These are phyloP conservation scores for Cephalopholis sonnerati DNA, from an alignment of 2,113 vertebrate genomes.

Conservation along the genomic window DNA sequence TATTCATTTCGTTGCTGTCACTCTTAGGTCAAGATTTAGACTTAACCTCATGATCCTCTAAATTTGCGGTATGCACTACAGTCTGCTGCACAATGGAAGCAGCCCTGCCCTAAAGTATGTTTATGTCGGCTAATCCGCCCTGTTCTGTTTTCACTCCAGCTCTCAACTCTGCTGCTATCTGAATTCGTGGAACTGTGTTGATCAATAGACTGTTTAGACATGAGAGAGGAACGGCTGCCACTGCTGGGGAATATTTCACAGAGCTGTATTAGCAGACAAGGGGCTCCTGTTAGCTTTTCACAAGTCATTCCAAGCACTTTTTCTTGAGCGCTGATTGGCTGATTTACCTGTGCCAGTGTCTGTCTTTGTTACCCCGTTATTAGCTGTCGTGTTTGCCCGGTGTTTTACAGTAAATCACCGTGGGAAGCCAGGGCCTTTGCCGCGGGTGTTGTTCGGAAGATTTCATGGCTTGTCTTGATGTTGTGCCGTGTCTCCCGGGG, in stretches of 20 bases:
- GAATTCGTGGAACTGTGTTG: slow-evolving; percentile 48
- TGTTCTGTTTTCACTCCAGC: slow-evolving; percentile 54
- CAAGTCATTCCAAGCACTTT: slow-evolving; percentile 69
- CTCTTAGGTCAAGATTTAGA: slow-evolving; percentile 45
- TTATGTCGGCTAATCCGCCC: slow-evolving; percentile 55
- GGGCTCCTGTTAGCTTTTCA: slow-evolving; percentile 78
- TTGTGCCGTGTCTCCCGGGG: slow-evolving; percentile 75
- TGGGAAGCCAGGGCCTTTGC: slow-evolving; percentile 82
- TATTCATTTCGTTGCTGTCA: slow-evolving; percentile 17
- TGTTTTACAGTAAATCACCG: slow-evolving; percentile 85
- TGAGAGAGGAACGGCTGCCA: slow-evolving; percentile 29
- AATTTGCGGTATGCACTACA: slow-evolving; percentile 27
- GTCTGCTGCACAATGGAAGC: slow-evolving; percentile 27
- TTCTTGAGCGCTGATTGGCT: slow-evolving; percentile 66
- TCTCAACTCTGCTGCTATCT: slow-evolving; percentile 30
- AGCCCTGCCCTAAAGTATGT: slow-evolving; percentile 35
- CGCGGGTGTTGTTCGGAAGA: slow-evolving; percentile 74
- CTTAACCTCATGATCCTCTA: slow-evolving; percentile 46
- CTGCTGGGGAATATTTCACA: slow-evolving; percentile 68
- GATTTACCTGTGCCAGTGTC: slow-evolving; percentile 76
- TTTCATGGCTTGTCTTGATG: slow-evolving; percentile 83
- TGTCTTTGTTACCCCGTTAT: slow-evolving; percentile 56
- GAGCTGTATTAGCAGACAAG: slow-evolving; percentile 63
- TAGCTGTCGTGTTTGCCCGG: slow-evolving; percentile 66
- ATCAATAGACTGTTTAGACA: slow-evolving; percentile 63